Evolutionary conservation across 2,888 invertebrate genomes (phyloP).

Genomic region (Limenitis camilla): DNA sequence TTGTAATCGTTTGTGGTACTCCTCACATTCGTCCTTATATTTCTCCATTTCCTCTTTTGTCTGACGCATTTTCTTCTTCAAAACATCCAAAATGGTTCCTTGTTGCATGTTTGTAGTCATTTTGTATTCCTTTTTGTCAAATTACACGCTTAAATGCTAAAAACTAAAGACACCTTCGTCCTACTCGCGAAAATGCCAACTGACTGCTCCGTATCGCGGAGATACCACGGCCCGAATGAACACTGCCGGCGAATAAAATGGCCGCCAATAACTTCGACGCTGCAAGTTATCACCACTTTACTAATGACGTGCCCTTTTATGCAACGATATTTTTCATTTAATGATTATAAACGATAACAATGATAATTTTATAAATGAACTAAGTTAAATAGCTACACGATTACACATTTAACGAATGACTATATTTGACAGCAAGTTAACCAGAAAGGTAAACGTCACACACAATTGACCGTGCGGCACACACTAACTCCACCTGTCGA

Average conservation of each 20-base stretch:
- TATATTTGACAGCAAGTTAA: constrained; percentile 49
- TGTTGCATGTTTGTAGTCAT: constrained; percentile 94
- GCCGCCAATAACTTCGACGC: constrained; percentile 63
- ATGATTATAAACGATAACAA: constrained; percentile 29
- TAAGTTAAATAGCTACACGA: constrained; percentile 40
- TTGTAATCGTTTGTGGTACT: constrained; percentile 95
- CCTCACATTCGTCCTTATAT: constrained; percentile 98
- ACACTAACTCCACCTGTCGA: constrained; percentile 66
- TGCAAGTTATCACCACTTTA: constrained; percentile 50
- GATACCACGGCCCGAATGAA: constrained; percentile 71
- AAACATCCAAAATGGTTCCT: constrained; percentile 95
- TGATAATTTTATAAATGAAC: constrained; percentile 30
- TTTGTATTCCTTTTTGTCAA: constrained; percentile 65
- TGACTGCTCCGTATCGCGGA: constrained; percentile 67
- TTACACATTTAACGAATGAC: constrained; percentile 39
- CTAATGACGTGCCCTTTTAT: constrained; percentile 38
- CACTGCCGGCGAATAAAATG: constrained; percentile 73
- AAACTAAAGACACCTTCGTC: constrained; percentile 70
- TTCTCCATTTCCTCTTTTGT: constrained; percentile 99
- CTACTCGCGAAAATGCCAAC: constrained; percentile 74
- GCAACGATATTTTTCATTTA: constrained; percentile 31
- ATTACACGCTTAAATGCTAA: constrained; percentile 55
- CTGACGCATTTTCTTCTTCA: constrained; percentile 99
- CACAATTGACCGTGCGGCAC: constrained; percentile 43
- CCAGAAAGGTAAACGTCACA: constrained; percentile 58